Evolutionary conservation across 2,113 vertebrate genomes (phyloP).

Genomic region (Pungitius pungitius): DNA sequence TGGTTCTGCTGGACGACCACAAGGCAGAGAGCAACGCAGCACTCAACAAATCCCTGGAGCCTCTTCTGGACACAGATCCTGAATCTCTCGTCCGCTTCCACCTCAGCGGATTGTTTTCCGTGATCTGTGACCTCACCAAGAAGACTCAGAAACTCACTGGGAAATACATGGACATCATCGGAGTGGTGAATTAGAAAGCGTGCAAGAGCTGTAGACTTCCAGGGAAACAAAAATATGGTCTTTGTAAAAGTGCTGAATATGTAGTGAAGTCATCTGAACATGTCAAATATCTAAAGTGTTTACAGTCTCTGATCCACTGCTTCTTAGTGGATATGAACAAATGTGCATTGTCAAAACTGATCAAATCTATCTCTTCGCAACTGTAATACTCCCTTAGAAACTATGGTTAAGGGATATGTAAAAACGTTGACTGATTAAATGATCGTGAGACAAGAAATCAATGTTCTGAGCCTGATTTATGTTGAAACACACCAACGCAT

Average conservation of each 20-base stretch:
- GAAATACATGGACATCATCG: slow-evolving; percentile 88
- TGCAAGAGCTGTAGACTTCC: background rate
- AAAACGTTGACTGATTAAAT: slow-evolving; percentile 7
- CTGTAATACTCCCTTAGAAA: background rate
- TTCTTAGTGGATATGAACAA: slow-evolving; percentile 40
- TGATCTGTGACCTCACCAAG: slow-evolving; percentile 84
- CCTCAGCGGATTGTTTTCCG: slow-evolving; percentile 83
- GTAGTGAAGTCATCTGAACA: slow-evolving; percentile 4
- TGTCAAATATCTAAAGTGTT: slow-evolving; percentile 18
- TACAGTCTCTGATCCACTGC: background rate
- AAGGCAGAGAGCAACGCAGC: slow-evolving; percentile 15
- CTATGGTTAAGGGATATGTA: background rate
- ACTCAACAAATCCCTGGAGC: background rate
- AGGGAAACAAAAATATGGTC: background rate
- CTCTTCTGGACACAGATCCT: slow-evolving; percentile 59
- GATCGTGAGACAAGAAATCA: background rate
- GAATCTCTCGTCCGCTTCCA: slow-evolving; percentile 85
- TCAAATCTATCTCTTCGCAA: background rate
- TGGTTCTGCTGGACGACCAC: slow-evolving; percentile 66
- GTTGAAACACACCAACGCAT: background rate
- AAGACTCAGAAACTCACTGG: slow-evolving; percentile 83
- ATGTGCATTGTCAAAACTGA: slow-evolving; percentile 24
- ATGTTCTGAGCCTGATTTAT: background rate
- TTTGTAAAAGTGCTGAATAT: background rate
- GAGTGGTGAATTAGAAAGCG: slow-evolving; percentile 65